Percentiles rank a stretch among this genome's conserved stretches.
These are phyloP conservation scores for Meteorus cinctellus DNA, from an alignment of 2,888 invertebrate species.

Conservation along the genomic window DNA sequence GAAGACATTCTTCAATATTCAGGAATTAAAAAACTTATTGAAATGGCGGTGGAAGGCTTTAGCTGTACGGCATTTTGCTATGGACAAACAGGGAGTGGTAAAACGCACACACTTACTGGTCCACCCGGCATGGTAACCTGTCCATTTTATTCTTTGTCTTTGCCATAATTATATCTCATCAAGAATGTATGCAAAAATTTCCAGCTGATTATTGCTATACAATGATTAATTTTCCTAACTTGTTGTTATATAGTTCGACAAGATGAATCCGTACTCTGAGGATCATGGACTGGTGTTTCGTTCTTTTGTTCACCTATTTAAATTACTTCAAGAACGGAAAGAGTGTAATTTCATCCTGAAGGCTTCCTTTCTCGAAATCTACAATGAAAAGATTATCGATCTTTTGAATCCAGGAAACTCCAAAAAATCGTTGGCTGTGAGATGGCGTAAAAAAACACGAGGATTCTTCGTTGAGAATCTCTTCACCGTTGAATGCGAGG, in stretches of 20 bases:
- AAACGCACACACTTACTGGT: slow-evolving; percentile 96
- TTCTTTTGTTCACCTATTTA: slow-evolving; percentile 92
- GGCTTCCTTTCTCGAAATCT: slow-evolving; percentile 96
- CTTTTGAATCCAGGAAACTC: slow-evolving; percentile 90
- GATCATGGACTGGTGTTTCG: slow-evolving; percentile 92
- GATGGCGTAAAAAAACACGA: slow-evolving; percentile 94
- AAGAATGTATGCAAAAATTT: not conserved
- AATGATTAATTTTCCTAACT: slow-evolving; percentile 10
- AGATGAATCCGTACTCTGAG: slow-evolving; percentile 80
- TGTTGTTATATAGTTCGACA: slow-evolving; percentile 77
- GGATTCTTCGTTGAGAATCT: slow-evolving; percentile 97
- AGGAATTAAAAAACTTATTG: slow-evolving; percentile 90
- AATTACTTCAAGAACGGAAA: slow-evolving; percentile 84
- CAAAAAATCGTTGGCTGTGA: slow-evolving; percentile 88
- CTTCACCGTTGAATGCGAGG: slow-evolving; percentile 96
- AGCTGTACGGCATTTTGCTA: slow-evolving; percentile 96
- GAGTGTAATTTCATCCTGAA: slow-evolving; percentile 89
- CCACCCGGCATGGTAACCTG: slow-evolving; percentile 86
- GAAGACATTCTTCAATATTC: slow-evolving; percentile 92
- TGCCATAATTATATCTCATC: not conserved
- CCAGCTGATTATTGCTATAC: slow-evolving; percentile 14
- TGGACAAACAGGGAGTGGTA: slow-evolving; percentile 97
- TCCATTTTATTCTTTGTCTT: slow-evolving; percentile 7
- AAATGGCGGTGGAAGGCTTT: slow-evolving; percentile 96
- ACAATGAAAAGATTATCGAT: slow-evolving; percentile 98